Conservation (phyloP, 1,140 invertebrate species). For the Rhyacophila brunnea region DNA sequence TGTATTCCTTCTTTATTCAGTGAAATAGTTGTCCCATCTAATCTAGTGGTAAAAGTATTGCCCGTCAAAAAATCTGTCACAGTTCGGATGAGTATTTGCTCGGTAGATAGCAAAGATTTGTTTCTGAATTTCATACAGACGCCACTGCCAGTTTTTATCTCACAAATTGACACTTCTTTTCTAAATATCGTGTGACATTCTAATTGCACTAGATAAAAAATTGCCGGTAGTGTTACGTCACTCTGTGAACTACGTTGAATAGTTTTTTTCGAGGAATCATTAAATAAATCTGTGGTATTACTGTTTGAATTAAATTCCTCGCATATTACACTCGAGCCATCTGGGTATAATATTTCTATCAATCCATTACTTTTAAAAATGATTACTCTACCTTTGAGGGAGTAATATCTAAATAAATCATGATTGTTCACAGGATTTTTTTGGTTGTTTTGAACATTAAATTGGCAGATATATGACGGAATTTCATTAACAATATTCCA, state of each 20-base stretch:
- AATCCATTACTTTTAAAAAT: constrained; percentile 42
- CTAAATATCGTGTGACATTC: not conserved
- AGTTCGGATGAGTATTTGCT: constrained; percentile 12
- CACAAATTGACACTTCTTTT: constrained; percentile 1
- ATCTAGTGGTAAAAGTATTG: constrained; percentile 54
- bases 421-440: constrained; percentile 33
- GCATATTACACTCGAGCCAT: constrained; percentile 42
- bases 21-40: constrained; percentile 54
- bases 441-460: constrained; percentile 36
- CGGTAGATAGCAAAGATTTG: not conserved
- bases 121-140: constrained; percentile 1
- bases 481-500: constrained; percentile 41
- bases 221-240: not conserved
- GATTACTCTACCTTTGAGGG: constrained; percentile 45
- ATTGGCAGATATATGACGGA: constrained; percentile 54
- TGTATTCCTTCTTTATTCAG: constrained; percentile 53
- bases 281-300: not conserved
- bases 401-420: constrained; percentile 45
- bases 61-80: constrained; percentile 51
- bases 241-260: constrained; percentile 30
- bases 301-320: constrained; percentile 29
- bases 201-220: not conserved
- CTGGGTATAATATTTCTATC: constrained; percentile 42
- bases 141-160: constrained; percentile 2
- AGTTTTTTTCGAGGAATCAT: not conserved